Evolutionary conservation across 2,113 vertebrate species (phyloP), one percentile per base, ranked within the genome.

Genomic region (Balaeniceps rex): DNA sequence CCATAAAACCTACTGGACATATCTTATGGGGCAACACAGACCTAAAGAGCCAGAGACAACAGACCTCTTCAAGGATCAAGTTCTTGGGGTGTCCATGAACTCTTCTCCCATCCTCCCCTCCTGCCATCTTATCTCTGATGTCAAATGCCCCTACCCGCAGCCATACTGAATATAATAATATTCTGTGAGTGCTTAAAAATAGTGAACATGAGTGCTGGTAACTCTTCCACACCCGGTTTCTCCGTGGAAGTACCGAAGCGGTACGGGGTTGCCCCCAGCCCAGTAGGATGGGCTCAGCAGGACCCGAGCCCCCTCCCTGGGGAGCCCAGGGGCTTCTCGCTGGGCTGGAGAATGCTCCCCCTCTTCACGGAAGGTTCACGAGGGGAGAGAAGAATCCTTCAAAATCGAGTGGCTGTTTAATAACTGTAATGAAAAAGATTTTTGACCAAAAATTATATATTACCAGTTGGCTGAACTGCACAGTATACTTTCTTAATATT

Each of bases 401-500:
- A 69, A 46, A 94, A 93, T 19, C 2, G 9, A 76, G 75, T 88
- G 52, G 63, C 8, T 7, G 34, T 88, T 90, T 88, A 93, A 92
- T 89, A 87, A 88, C 49, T 40, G 61, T 70, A 94, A 92, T 91
- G 94, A 96, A 97, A 95, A 96, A 94, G 3, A 93, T 83, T 96
- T 98, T 96, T 90, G 90, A 97, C 94, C 93, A 88, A 88, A 97
- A 97, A 97, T 94, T 96, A 71, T 64, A 38, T 94, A 78, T 98
- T 90, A 49, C 64, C 66, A 93, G 78, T 97, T 90, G 83, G 92
- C 75, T 97, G 78, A 95, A 94, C 88, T 72, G 68, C 65, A 65
- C 70, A 38, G 49, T 75, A 66, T 94, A 94, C 76, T 95, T 97
- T 72, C 84, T 75, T 96, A 91, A 96, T 96, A 96, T 83, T 92